Evolutionary conservation across 2,888 invertebrate species (phyloP), one percentile per base, ranked within the genome.

Genomic region (Loripinus fragilis): DNA sequence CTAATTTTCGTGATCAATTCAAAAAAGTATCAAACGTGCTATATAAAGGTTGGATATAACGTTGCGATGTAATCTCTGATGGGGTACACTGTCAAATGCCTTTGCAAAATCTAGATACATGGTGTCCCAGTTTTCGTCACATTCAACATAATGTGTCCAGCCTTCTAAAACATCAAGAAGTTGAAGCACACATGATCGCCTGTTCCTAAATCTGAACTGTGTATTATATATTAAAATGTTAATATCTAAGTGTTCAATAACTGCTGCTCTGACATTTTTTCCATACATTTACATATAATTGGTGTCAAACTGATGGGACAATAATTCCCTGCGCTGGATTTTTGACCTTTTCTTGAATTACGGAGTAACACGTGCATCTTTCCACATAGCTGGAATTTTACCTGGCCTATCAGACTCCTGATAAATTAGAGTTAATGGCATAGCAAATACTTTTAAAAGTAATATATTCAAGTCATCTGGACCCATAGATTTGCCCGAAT

Each of bases 401-500:
- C 67, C 67, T 42, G 23, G 42, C 3, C 23, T 28, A 20, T 42
- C 28, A 23, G 41, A 67, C 28, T 67, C 45, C 38, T 67, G 41
- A 67, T 42, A 67, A 3, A 67, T 67, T 7, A 67, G 25, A 30
- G 45, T 2, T 20, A 67, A 28, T 17, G 67, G 67, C 17, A 45
- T 17, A 28, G 67, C 7, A 42, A 67, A 67, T 15, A 67, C 45
- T 41, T 67, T 42, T 42, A 28, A 41, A n/a, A n/a, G n/a, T 42
- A 67, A 42, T 10, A 28, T 67, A 10, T 67, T 67, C 67, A 67
- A 42, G 10, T 17, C 7, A 5, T 17, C 41, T 30, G 72, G 42
- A 25, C 65, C 65, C 65, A 65, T 64, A 10, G 65, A 72, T 50
- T 73, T 73, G 8, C 50, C 38, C 2, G 50, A n/a, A 35, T 73